Evolutionary conservation across 2,888 invertebrate genomes (phyloP), one percentile per base, ranked within the genome.

Genomic region (Emmelina monodactyla): DNA sequence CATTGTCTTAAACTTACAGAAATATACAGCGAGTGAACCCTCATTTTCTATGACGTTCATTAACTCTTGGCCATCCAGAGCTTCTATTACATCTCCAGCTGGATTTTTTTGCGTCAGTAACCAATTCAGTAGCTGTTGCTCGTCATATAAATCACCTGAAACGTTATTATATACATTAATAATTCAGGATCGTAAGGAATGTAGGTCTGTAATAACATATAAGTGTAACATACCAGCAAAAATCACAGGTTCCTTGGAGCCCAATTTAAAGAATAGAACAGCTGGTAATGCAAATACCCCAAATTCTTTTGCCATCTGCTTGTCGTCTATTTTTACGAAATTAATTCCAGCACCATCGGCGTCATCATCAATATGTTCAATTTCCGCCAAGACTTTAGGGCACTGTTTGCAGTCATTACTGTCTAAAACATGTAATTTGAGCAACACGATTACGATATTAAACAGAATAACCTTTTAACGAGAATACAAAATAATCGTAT

Each of bases 331-430:
- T 66, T 95, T 94, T 2, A 95, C 92, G 51, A 95, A 94, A 58
- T 94, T 93, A 42, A 95, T 94, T 4, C 93, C 93, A 2, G 91
- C 91, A 12, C 87, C 84, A 58, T 94, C 94, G 0, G 94, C 94
- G 47, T 95, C 95, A 56, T 95, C 95, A 54, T 95, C 95, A 49
- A 95, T 95, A 63, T 94, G 93, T 58, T 94, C 94, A 45, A 94
- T 89, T 66, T 94, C 94, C 22, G 86, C 83, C 48, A 94, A 81
- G 15, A 94, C 94, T 60, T 89, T 85, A 47, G 91, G 91, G 62
- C 94, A 95, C 70, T 94, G 94, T 72, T 94, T 94, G 82, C 94
- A 94, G 76, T 94, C 94, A 83, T 91, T 91, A 83, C 93, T 93
- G 82, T 94, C 94, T 94, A 82, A 73, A 86, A 85, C 71, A 82